Evolutionary conservation across 2,888 invertebrate species (phyloP), one percentile per base, ranked within the genome.

Genomic region (Drosophila recens): DNA sequence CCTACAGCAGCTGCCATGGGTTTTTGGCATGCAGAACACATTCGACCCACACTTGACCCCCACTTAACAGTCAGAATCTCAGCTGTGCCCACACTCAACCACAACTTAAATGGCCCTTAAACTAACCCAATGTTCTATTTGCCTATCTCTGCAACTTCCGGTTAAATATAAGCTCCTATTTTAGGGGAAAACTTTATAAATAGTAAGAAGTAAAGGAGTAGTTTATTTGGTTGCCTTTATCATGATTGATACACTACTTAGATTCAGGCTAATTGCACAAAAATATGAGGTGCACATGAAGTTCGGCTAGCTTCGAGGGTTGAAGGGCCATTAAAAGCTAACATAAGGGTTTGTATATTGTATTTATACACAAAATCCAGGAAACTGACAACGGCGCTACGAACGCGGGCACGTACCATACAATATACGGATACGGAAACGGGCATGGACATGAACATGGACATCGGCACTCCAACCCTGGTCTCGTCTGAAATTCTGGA

Each of bases 211-310:
- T 58, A 42, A 59, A 68, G 76, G 33, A 53, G 59, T 23, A 34
- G 36, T 67, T 62, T 61, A 56, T 59, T 61, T 62, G 54, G 59
- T 54, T 66, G 48, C 45, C 57, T 64, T 75, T 81, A 84, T 87
- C 86, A 72, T 87, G 86, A 86, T 87, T 86, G 86, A 86, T 86
- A 83, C 73, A 83, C 73, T 77, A 30, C 51, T 36, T 57, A 75
- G 80, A 86, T 87, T 87, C 81, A 67, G 83, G 88, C 88, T 86
- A 86, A 86, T 86, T 86, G 88, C 76, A 82, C 72, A 83, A 86
- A 87, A 38, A 48, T 83, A 84, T 87, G 82, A 87, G 82, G 61
- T 87, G 87, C 82, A 87, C 80, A 82, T 83, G 81, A 36, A 51
- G 51, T 51, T 48, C 64, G 69, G 68, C 48, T 52, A 11, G 8